A percentile compares a stretch with the other conserved stretches of the same genome.
phyloP scores from a whole-genome alignment of 2,888 invertebrate genomes.

The Melanostoma scalare region DNA sequence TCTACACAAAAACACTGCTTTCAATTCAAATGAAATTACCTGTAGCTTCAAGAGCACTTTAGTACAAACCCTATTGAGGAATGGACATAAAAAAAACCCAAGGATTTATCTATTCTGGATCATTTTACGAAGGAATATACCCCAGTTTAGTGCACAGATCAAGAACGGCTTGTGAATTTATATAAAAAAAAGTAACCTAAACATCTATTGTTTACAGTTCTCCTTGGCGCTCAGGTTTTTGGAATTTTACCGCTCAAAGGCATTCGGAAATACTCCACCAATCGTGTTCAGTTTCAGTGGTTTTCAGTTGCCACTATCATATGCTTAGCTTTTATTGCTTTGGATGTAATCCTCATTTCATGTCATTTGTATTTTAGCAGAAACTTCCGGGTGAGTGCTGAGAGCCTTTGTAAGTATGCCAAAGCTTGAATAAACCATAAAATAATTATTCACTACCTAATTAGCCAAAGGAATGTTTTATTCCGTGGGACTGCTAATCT shows the following conservation, averaged over 20 bases:
- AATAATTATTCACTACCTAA: neutral
- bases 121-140: constrained; percentile 50
- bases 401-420: constrained; percentile 34
- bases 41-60: neutral
- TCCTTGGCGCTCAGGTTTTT: constrained; percentile 45
- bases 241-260: constrained; percentile 55
- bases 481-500: constrained; percentile 55
- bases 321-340: constrained; percentile 43
- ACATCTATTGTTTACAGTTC: constrained; percentile 19
- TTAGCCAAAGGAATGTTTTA: constrained; percentile 48
- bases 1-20: no score
- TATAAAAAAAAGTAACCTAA: neutral
- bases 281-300: constrained; percentile 10
- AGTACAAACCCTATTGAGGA: no score
- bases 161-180: no score
- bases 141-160: constrained; percentile 26
- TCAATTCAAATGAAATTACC: neutral
- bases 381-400: constrained; percentile 13
- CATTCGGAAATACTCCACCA: constrained; percentile 5
- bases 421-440: neutral
- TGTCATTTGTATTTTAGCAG: neutral
- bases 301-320: neutral
- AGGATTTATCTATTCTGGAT: constrained; percentile 14
- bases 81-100: constrained; percentile 21
- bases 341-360: constrained; percentile 38